Conservation (phyloP, 2,888 invertebrate genomes). For the Desoria tigrina region DNA sequence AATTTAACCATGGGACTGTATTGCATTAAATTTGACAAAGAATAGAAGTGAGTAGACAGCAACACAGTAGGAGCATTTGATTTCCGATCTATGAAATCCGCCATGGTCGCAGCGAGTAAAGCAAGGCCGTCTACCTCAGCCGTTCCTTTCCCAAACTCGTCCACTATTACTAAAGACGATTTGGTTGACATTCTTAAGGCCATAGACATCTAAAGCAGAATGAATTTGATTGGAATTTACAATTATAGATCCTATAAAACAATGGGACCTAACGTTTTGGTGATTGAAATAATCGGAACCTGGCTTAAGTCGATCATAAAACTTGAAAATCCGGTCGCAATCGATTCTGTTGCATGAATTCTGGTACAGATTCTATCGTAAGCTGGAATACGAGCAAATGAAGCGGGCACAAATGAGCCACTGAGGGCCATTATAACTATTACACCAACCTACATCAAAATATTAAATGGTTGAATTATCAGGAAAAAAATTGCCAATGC, state of each 20-base stretch:
- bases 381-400: constrained; percentile 69
- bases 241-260: too few relatives aligned
- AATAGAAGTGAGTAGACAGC: constrained; percentile 75
- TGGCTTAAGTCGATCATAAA: constrained; percentile 83
- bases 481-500: too few relatives aligned
- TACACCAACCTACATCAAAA: constrained; percentile 64
- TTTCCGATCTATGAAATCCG: constrained; percentile 65
- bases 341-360: constrained; percentile 74
- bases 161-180: constrained; percentile 74
- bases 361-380: constrained; percentile 74
- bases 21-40: constrained; percentile 59
- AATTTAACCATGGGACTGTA: constrained; percentile 61
- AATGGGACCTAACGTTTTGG: too few relatives aligned
- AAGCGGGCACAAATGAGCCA: constrained; percentile 86
- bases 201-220: constrained; percentile 66
- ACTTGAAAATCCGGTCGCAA: constrained; percentile 76
- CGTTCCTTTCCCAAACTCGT: constrained; percentile 89
- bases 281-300: constrained; percentile 59
- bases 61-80: constrained; percentile 71
- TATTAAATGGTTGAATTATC: background rate
- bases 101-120: constrained; percentile 69
- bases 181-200: constrained; percentile 68
- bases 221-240: background rate
- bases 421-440: constrained; percentile 83
- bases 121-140: constrained; percentile 73